A percentile compares a stretch with the other conserved stretches of the same genome.
phyloP scores from a whole-genome alignment of 1,140 invertebrate genomes.

The Dolichoris vasculosae region DNA sequence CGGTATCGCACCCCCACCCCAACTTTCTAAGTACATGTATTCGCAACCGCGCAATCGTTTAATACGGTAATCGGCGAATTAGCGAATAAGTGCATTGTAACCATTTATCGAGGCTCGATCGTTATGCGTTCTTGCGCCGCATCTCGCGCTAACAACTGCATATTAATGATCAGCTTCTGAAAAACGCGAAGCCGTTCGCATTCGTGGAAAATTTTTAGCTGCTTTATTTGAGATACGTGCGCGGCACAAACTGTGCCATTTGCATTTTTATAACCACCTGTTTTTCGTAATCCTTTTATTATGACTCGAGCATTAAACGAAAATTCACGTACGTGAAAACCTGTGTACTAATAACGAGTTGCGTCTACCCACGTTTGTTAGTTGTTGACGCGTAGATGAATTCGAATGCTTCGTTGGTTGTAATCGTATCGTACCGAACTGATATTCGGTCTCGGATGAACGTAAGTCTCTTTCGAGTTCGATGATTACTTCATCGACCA shows the following conservation, averaged over 20 bases:
- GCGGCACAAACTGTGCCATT: neutral
- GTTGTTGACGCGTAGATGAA: neutral
- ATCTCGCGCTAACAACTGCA: neutral
- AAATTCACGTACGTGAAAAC: neutral
- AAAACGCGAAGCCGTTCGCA: neutral
- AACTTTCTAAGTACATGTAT: neutral
- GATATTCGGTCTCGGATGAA: constrained; percentile 1
- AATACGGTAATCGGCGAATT: neutral
- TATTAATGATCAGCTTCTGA: neutral
- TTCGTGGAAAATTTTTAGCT: neutral
- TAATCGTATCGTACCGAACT: neutral
- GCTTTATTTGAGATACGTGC: neutral
- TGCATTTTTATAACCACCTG: neutral
- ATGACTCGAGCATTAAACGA: neutral
- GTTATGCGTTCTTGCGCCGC: neutral
- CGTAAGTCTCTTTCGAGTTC: neutral
- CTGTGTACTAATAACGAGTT: neutral
- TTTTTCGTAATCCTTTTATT: neutral
- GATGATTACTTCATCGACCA: constrained; percentile 1
- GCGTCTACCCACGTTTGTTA: neutral
- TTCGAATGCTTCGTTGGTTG: neutral
- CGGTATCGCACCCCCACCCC: neutral
- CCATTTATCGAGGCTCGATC: neutral
- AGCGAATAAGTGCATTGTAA: neutral
- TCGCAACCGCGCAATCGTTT: neutral